Conservation (phyloP, 2,888 invertebrate species). For the Tetragonula carbonaria region DNA sequence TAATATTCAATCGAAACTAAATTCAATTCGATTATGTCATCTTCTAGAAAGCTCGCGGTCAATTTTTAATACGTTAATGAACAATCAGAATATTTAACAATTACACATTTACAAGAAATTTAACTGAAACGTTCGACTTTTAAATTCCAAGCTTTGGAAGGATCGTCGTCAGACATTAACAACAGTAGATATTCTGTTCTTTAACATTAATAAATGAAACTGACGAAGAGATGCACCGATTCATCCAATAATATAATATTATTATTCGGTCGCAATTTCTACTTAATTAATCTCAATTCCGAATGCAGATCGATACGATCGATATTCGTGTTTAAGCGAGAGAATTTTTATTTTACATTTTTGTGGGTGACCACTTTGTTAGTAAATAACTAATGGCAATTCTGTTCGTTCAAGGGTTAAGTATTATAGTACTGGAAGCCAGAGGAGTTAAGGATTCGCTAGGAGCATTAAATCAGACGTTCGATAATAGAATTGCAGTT, state of each 20-base stretch:
- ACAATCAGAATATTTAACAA: too few relatives aligned
- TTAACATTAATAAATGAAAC: background rate
- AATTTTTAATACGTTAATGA: too few relatives aligned
- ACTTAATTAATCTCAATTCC: too few relatives aligned
- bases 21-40: too few relatives aligned
- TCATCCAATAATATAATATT: too few relatives aligned
- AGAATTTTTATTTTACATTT: background rate
- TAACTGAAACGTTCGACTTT: background rate
- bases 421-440: background rate
- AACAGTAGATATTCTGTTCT: background rate
- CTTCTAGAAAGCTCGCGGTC: too few relatives aligned
- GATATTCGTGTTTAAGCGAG: background rate
- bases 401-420: background rate
- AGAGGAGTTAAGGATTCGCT: background rate
- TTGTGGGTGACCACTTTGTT: background rate
- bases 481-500: slow-evolving; percentile 27
- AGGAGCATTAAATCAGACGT: slow-evolving; percentile 26
- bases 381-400: background rate
- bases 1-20: background rate
- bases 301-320: background rate
- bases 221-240: background rate
- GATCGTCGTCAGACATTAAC: background rate
- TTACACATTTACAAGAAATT: background rate
- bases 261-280: too few relatives aligned
- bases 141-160: background rate